Conservation (phyloP, 2,113 vertebrate genomes). For the Aptenodytes forsteri region DNA sequence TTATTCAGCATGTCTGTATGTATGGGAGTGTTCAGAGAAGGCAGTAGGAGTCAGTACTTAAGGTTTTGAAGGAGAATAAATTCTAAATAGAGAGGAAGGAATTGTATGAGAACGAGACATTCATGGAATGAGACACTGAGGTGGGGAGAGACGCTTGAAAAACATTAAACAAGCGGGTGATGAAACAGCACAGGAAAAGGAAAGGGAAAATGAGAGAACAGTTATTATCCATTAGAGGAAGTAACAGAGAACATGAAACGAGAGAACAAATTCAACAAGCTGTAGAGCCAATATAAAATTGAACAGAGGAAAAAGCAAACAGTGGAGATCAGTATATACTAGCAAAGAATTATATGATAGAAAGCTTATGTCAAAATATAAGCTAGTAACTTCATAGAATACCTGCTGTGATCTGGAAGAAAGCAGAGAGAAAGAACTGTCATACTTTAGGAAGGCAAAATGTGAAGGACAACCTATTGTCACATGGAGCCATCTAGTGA, state of each 20-base stretch:
- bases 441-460: background rate
- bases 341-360: background rate
- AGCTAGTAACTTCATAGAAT: background rate
- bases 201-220: background rate
- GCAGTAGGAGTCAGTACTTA: background rate
- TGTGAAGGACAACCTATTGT: background rate
- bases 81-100: background rate
- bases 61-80: background rate
- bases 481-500: background rate
- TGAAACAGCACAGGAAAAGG: background rate
- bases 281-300: background rate
- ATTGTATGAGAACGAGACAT: background rate
- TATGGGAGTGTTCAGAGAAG: background rate
- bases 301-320: background rate
- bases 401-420: background rate
- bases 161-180: background rate
- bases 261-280: background rate
- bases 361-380: background rate
- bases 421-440: background rate
- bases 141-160: background rate
- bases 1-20: background rate
- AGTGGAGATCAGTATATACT: background rate
- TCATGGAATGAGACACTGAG: background rate
- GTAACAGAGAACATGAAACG: background rate
- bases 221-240: background rate